Evolutionary conservation across 2,888 invertebrate species (phyloP), one percentile per base, ranked within the genome.

Genomic region (Euclidia mi): DNA sequence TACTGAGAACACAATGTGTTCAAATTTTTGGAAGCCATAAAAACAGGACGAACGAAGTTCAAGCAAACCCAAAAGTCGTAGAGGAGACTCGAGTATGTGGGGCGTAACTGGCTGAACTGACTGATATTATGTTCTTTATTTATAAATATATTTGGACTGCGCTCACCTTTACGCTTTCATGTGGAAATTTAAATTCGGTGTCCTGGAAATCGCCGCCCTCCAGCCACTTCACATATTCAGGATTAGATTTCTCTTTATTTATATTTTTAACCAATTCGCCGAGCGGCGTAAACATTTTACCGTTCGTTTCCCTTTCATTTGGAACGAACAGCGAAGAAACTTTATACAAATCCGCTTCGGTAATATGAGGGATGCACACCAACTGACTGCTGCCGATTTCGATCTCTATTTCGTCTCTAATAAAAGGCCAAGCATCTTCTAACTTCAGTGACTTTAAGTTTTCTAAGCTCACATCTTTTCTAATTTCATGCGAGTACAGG

Each of bases 381-480:
- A 94, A 83, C 76, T 94, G 90, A 61, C 87, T 92, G 68, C 90
- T 91, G n/a, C 94, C 95, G 57, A 94, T 94, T 86, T 95, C 95
- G 41, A 84, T 91, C 76, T 94, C 95, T 43, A 95, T 94, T 88
- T 95, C 95, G 61, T 94, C 94, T 72, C 95, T 87, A 42, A 95
- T 95, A 77, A 94, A 95, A 11, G 95, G 94, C 95, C 95, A 95
- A 0, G 94, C 94, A 52, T 94, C 94, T 64, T 94, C 94, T 37
- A 95, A 80, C 66, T 93, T 93, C 7, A 95, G 78, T 12, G 95
- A 95, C 61, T 93, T 91, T 50, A 95, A 80, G 40, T 76, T 87
- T 3, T 89, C 90, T 60, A 95, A 82, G 69, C 91, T 90, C n/a
- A 94, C 94, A 81, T 95, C 94, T 74, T 94, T 95, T 17, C 95